Percentiles rank a stretch among this genome's conserved stretches.
Conservation (phyloP, 2,888 invertebrate genomes). For the Tiphia femorata region DNA sequence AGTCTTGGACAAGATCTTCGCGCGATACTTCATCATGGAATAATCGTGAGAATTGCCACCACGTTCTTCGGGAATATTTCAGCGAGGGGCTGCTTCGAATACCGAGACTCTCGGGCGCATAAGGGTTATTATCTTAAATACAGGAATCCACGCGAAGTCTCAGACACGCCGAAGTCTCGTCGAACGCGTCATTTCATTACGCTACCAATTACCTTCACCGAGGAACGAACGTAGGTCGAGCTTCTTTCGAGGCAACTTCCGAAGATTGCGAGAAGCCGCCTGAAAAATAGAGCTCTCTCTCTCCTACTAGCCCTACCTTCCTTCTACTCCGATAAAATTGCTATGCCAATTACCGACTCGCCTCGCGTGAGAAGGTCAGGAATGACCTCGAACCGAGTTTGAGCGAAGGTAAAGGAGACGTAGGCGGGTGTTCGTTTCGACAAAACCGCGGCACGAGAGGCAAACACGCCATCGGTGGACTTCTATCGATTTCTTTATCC, state of each 20-base stretch:
- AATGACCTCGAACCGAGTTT: conserved; percentile 21
- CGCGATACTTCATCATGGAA: no score
- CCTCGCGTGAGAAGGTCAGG: conserved; percentile 25
- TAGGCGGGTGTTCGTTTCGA: conserved; percentile 18
- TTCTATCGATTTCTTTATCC: conserved; percentile 27
- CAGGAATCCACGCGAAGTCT: no score
- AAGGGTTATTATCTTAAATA: no score
- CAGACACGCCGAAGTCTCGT: no score
- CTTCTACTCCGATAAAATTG: conserved; percentile 48
- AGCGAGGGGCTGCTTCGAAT: no score
- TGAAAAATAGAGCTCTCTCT: neutral
- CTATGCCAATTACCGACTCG: conserved; percentile 43
- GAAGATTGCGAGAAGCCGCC: neutral
- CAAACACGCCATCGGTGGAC: conserved; percentile 29
- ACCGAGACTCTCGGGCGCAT: no score
- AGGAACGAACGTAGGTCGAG: neutral
- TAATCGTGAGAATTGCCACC: no score
- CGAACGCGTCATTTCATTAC: no score
- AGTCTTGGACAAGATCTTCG: no score
- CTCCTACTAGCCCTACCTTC: conserved; percentile 39
- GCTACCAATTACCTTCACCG: neutral
- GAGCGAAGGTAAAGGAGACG: conserved; percentile 24
- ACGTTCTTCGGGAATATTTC: no score
- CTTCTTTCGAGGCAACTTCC: neutral
- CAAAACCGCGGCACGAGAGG: conserved; percentile 22